Percentiles rank a stretch among this genome's conserved stretches.
These are phyloP conservation scores for Toxostoma redivivum DNA, from an alignment of 2,113 vertebrate genomes.

Conservation along the genomic window DNA sequence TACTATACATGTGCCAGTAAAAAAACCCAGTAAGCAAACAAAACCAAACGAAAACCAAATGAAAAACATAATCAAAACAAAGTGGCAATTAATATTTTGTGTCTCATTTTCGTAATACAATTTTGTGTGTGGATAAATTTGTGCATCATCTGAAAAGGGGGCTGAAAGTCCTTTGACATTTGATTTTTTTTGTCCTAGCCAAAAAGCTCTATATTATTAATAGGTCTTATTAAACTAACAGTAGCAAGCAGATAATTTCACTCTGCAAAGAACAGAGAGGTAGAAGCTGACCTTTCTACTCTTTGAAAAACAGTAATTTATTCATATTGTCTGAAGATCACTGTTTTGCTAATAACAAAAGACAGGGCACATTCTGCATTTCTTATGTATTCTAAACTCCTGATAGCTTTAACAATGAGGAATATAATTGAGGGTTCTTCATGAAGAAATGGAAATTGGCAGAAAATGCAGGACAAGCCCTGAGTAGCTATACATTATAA, in stretches of 20 bases:
- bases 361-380: neutral
- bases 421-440: neutral
- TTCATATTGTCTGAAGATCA: neutral
- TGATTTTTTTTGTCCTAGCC: neutral
- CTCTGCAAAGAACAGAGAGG: neutral
- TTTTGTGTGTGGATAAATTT: neutral
- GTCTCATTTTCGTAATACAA: neutral
- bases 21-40: neutral
- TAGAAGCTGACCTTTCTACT: constrained; percentile 11
- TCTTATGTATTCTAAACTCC: neutral
- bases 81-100: neutral
- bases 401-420: neutral
- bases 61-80: neutral
- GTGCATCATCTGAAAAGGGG: neutral
- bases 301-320: constrained; percentile 3
- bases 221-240: constrained; percentile 7
- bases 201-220: constrained; percentile 18
- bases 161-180: constrained; percentile 5
- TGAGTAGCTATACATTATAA: neutral
- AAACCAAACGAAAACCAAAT: neutral
- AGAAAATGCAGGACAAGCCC: neutral
- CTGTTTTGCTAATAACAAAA: neutral
- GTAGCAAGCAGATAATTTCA: neutral
- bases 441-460: neutral
- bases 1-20: neutral